phyloP scores from a whole-genome alignment of 37 sponge, comb jelly and placozoan species.

The Cliona cf. orientalis region DNA sequence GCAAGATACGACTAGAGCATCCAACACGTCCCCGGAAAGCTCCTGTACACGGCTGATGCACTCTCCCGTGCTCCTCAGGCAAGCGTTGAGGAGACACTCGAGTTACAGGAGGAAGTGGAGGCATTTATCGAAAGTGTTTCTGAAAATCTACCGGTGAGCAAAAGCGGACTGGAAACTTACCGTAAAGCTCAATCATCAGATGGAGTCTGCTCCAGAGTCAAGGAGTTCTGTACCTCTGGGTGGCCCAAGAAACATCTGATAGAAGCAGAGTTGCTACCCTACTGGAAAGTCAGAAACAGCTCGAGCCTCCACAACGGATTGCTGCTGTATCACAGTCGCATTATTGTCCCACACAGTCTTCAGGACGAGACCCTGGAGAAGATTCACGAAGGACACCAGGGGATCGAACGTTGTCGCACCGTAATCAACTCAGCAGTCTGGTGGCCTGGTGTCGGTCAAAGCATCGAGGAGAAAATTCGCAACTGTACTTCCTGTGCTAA shows the following conservation, averaged over 20 bases:
- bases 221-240: slow-evolving; percentile 5
- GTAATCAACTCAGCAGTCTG: no score
- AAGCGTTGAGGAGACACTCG: background rate
- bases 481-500: no score
- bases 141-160: slow-evolving; percentile 11
- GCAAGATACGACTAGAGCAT: slow-evolving; percentile 31
- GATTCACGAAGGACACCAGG: no score
- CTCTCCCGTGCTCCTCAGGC: slow-evolving; percentile 27
- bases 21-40: no score
- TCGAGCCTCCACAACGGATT: slow-evolving; percentile 1
- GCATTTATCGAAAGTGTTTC: no score
- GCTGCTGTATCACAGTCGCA: no score
- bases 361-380: no score
- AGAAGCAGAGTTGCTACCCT: background rate
- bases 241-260: slow-evolving; percentile 19
- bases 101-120: slow-evolving; percentile 5
- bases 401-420: no score
- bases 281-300: slow-evolving; percentile 15
- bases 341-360: no score
- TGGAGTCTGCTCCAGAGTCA: background rate
- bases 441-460: no score
- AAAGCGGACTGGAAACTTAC: slow-evolving; percentile 7
- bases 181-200: slow-evolving; percentile 31
- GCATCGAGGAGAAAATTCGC: no score
- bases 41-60: slow-evolving; percentile 43